Conservation (phyloP, 1,140 invertebrate genomes). For the Heliconius melpomene region DNA sequence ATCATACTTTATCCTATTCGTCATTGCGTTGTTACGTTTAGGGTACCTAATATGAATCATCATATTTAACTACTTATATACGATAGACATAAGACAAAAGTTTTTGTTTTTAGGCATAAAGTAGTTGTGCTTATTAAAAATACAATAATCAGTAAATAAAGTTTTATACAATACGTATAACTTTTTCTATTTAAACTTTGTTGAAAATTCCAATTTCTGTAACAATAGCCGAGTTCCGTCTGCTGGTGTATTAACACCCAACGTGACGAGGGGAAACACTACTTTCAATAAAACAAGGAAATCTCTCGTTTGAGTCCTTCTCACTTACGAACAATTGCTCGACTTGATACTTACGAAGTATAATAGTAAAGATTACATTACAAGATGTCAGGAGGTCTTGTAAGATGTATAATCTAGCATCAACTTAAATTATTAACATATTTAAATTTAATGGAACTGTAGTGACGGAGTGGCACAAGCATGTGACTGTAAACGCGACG, state of each 20-base stretch:
- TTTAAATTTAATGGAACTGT: too few species aligned
- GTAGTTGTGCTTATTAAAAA: neutral
- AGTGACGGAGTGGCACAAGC: too few species aligned
- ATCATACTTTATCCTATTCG: neutral
- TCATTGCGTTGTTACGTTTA: neutral
- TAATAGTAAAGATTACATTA: constrained; percentile 3
- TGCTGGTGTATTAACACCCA: constrained; percentile 53
- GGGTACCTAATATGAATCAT: neutral
- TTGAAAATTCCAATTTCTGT: constrained; percentile 51
- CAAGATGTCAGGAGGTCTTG: neutral
- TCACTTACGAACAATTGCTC: constrained; percentile 53
- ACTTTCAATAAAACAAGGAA: constrained; percentile 72
- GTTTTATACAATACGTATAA: neutral
- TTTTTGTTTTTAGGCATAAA: too few species aligned
- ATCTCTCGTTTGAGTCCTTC: constrained; percentile 65
- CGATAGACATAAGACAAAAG: too few species aligned
- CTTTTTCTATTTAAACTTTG: constrained; percentile 24
- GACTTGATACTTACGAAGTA: neutral
- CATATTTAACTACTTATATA: neutral
- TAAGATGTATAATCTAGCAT: neutral
- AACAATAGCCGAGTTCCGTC: constrained; percentile 57
- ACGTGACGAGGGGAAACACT: constrained; percentile 66
- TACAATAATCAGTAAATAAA: neutral
- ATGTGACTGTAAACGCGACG: too few species aligned
- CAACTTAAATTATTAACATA: neutral